These are phyloP conservation scores for Nebria brevicollis DNA, from an alignment of 2,888 invertebrate genomes.

Conservation along the genomic window DNA sequence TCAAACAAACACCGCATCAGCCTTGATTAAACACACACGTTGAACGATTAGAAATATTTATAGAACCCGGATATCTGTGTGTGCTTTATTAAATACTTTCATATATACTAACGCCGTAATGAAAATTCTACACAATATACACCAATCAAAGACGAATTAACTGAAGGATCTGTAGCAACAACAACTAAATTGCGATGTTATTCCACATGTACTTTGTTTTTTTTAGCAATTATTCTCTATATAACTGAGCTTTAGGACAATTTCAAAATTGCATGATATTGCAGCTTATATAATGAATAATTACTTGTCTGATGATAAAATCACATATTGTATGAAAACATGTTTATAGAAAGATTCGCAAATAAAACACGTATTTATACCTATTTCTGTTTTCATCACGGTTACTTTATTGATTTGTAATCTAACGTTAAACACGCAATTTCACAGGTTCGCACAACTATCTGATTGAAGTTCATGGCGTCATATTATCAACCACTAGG, in stretches of 20 bases:
- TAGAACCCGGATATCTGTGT: constrained; percentile 24
- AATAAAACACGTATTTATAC: not conserved
- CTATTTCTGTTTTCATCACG: not conserved
- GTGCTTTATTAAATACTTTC: not conserved
- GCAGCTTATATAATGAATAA: too few relatives aligned
- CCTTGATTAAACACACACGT: constrained; percentile 44
- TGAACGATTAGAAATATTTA: constrained; percentile 44
- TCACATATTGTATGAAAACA: too few relatives aligned
- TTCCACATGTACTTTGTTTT: too few relatives aligned
- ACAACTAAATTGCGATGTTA: too few relatives aligned
- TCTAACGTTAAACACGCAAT: constrained; percentile 7
- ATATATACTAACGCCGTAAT: not conserved
- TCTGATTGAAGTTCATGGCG: constrained; percentile 1
- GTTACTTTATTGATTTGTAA: not conserved
- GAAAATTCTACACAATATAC: not conserved
- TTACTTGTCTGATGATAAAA: too few relatives aligned
- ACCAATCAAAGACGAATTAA: not conserved
- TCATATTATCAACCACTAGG: not conserved
- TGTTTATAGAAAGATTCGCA: not conserved
- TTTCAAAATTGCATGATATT: too few relatives aligned
- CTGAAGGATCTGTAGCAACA: too few relatives aligned
- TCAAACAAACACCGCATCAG: constrained; percentile 42
- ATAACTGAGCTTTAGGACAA: too few relatives aligned
- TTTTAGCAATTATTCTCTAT: too few relatives aligned
- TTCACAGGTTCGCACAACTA: not conserved